Base-by-base conservation (phyloP, 2,797 vertebrate species). In the Amblyraja radiata region DNA sequence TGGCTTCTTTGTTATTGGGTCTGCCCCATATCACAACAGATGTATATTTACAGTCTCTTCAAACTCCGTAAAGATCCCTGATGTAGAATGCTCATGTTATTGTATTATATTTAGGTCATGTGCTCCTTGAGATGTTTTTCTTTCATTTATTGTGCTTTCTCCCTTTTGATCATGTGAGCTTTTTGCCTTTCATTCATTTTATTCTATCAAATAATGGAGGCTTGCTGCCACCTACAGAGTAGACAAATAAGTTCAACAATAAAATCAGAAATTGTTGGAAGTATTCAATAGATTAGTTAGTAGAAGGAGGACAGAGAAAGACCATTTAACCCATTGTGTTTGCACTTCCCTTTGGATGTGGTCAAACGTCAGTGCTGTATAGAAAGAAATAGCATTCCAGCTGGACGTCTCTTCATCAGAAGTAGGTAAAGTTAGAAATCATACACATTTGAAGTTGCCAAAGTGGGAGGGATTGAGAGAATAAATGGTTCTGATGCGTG, bases 191-290 rank as follows among this genome's bases (percentile, higher is more conserved):
- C 7, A 88, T 78, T 78, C n/a, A 16, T 58, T 84, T 54, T 65
- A 65, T 32, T 9, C 32, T 68, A 23, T 10, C 28, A 10, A 68
- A 63, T 36, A 88, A 68, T 88, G 61, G 61, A 68, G 7, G 32
- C 65, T n/a, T 88, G n/a, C 61, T 68, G 63, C 28, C 84, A 88
- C n/a, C 84, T 88, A 88, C 28, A 65, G 84, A 18, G 7, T 88
- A 36, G n/a, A 68, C 5, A 88, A 86, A 86, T 18, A 32, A 86
- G 11, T 88, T 65, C 63, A 32, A 65, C 1, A 18, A 65, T 10
- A 73, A 73, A 73, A 73, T 73, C 18, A 73, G 71, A 73, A 21
- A 21, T 21, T 2, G 71, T 23, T 73, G 71, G 71, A 73, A 2
- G 23, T 23, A 23, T 21, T 73, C 23, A 73, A 21, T 73, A 23